Evolutionary conservation across 2,888 invertebrate species (phyloP), one percentile per base, ranked within the genome.

Genomic region (Heliothis peltigera): DNA sequence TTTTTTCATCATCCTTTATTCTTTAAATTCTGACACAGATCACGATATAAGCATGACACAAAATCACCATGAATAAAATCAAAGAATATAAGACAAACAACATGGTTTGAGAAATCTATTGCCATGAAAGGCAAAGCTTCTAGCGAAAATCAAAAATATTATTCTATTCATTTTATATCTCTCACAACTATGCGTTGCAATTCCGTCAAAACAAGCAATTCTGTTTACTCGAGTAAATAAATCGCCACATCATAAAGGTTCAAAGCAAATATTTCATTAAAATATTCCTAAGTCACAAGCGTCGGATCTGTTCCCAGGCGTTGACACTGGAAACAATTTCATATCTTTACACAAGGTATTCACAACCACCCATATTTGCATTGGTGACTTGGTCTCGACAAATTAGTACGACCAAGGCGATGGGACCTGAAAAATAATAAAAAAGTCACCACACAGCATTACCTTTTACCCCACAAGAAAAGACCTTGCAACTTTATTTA

Each of bases 271-370:
- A 79, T 68, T 62, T 75, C 42, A 71, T 77, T 75, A 71, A 69
- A 77, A 71, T 77, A 69, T 70, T 70, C n/a, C 64, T 77, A 78
- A 75, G 66, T 48, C 52, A 59, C 59, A 72, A 72, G 75, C 63
- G 39, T 49, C 54, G 54, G 55, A 68, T 70, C 77, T 67, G 89
- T 94, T 94, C 94, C 94, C 94, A 94, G 90, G 92, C 81, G 81
- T 80, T 81, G 77, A 69, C 81, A 77, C 82, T 90, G 91, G 92
- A 92, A 93, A 93, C 92, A 94, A 93, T 92, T 92, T 93, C 92
- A 88, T 87, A 88, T 91, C 92, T 94, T 94, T 92, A 93, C 94
- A 86, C 91, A 94, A 93, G 79, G 84, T 87, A 93, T 95, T 94
- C 92, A 94, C 94, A 87, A 90, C 85, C 79, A 82, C 84, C 83